Base-by-base conservation (phyloP, 2,113 vertebrate species). In the Brachirus orientalis region DNA sequence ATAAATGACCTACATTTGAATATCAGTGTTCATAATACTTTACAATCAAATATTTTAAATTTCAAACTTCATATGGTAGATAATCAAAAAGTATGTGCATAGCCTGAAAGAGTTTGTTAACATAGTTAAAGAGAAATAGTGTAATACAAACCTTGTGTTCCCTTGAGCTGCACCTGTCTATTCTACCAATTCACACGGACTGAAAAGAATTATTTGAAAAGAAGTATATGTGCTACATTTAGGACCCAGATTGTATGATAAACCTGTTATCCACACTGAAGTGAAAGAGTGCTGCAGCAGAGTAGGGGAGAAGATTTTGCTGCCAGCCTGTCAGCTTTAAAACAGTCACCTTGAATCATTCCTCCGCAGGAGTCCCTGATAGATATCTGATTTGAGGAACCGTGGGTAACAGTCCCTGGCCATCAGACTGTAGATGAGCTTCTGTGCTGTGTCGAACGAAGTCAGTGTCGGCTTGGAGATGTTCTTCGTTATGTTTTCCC, bases 351-450 rank as follows among this genome's bases (percentile, higher is more conserved):
- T 90, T 61, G 85, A 79, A 50, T 86, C 54, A 1, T 13, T 70
- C 63, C 88, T 92, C 86, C 80, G 85, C 80, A 91, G 82, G 72
- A 94, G 74, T 65, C 83, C 80, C 86, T 91, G 91, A 84, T 94
- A 95, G 78, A 93, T 72, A 51, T 93, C 85, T 19, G 94, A 95
- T 68, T 97, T 99, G 82, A 99, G 86, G 90, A 99, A 99, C 55
- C 97, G 93, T 6, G 97, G 96, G 48, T 97, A 99, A 1, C 95
- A 97, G 70, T 99, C 97, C 72, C 94, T 95, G 82, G 97, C 94
- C 97, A 98, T 97, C 60, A 99, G 94, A 56, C 94, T 80, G 66
- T 95, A 98, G 75, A 99, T 92, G 14, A 92, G 87, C 90, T 93
- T 96, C 82, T 99, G 97, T 33, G 92, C 97, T 40, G 93, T 92